Base-by-base conservation (phyloP, 2,888 invertebrate species). In the Cheilosia urbana region DNA sequence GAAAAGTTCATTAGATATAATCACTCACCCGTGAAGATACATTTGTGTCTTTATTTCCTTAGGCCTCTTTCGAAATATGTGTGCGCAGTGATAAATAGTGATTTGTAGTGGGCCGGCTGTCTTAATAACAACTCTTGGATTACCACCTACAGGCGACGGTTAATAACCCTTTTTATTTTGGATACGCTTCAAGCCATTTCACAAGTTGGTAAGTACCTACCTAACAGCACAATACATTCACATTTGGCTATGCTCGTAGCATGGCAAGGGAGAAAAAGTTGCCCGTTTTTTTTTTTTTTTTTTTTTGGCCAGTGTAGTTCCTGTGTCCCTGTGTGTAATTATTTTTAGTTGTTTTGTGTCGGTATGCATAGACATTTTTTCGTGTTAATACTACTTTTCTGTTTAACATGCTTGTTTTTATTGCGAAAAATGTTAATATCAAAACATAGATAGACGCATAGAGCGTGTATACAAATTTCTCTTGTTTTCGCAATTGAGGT, bases 111-210 rank as follows among this genome's bases (percentile, higher is more conserved):
- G 63, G 63, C 37, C 49, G 57, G 45, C 15, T 57, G 49, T 37
- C 37, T 75, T 73, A 19, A 47, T 53, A 55, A 60, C 68, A 79
- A 9, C 24, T 75, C 49, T 40, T 65, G 79, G 84, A 84, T 84
- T 71, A 84, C 75, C 65, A 66, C 51, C 79, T 69, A 58, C 68
- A 58, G 75, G 53, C 69, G 47, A 53, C 42, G 71, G 47, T 71
- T 72, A 75, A 84, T 80, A 80, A 80, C 80, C 75, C 80, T 76
- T 79, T 76, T 73, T 42, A 62, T 62, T 73, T 76, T 80, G 84
- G 80, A 85, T 85, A 80, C 71, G 51, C 58, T 40, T 73, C 63
- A 53, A 80, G 71, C 84, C 34, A 60, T 49, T 80, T 71, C 69
- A 63, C 65, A 65, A 80, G 47, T 66, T 49, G 71, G 84, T 80